Evolutionary conservation across 2,888 invertebrate species (phyloP).

Genomic region (Euzetes globulus): DNA sequence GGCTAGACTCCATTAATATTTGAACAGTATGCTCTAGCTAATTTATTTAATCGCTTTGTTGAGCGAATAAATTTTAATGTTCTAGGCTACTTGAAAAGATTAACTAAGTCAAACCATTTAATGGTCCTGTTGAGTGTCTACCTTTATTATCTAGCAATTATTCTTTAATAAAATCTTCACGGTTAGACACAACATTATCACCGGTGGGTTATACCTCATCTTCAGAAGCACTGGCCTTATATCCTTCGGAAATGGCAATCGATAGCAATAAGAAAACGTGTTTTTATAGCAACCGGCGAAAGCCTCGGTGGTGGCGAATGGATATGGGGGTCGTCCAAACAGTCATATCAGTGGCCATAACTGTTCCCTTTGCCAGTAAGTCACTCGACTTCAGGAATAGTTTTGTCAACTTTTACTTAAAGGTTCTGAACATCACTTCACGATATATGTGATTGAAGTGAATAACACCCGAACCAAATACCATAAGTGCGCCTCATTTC

Average conservation of each 20-base stretch:
- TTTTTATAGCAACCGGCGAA: conserved; percentile 44
- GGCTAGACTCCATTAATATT: no score
- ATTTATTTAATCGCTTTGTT: no score
- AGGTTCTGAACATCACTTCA: conserved; percentile 41
- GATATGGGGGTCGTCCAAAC: conserved; percentile 35
- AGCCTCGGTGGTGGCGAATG: conserved; percentile 47
- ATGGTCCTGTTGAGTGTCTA: no score
- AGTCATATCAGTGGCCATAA: conserved; percentile 39
- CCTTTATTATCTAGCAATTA: no score
- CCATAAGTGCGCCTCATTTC: conserved; percentile 44
- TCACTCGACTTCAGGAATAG: no score
- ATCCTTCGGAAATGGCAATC: conserved; percentile 44
- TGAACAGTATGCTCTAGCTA: no score
- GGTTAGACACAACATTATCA: conserved; percentile 43
- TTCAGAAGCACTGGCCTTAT: conserved; percentile 44
- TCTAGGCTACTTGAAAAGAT: no score
- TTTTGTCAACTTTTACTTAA: not conserved
- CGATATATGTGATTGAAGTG: conserved; percentile 44
- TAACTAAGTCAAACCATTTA: no score
- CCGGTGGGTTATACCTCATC: conserved; percentile 39
- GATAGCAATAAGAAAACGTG: conserved; percentile 45
- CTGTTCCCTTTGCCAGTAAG: conserved; percentile 37
- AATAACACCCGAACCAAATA: conserved; percentile 43
- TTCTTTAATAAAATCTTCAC: no score
- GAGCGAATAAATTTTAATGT: no score